Base-by-base conservation (phyloP, 2,888 invertebrate genomes). In the Thelaira solivaga region DNA sequence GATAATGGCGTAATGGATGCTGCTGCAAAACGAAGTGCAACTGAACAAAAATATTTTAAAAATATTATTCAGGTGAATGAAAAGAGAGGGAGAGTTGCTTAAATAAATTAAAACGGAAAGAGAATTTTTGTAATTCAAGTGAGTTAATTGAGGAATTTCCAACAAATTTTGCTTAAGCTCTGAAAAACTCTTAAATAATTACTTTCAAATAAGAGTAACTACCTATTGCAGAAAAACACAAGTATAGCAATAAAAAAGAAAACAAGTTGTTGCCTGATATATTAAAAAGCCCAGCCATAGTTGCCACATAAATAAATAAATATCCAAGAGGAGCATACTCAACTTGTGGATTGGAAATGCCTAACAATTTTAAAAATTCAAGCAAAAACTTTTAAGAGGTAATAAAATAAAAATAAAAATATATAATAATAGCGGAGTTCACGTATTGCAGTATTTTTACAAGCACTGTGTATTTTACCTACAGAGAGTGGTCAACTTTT, bases 131-230 rank as follows among this genome's bases (percentile, higher is more conserved):
- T 55, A 7, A 11, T 13, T 0, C 2, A 36, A 61, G 24, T 61
- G 39, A 49, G 61, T 61, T 72, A 72, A 67, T 72, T 76, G 72
- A 76, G 65, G 20, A 45, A 45, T 18, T 62, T 51, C 20, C 31
- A 41, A 55, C 2, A 55, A 49, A 36, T 65, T 61, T 59, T 29
- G 18, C 20, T 11, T 22, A 31, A 67, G 55, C 78, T 71, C 67
- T 69, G 31, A 39, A 16, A 39, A 74, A 74, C 78, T 78, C 74
- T 74, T 78, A 74, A n/a, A n/a, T n/a, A n/a, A 65, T 65, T 65
- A 71, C 69, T 67, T 74, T 64, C 36, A 74, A 49, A 49, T 53
- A 78, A 78, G 78, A 78, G 78, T 74, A 61, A 1, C 16, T 16
- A 2, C 6, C 1, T 11, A 59, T 4, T 29, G 20, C 64, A 64